A percentile compares a stretch with the other conserved stretches of the same genome.
These are phyloP conservation scores for Hippocampus barbouri DNA, from an alignment of 2,113 vertebrate species.

Conservation along the genomic window DNA sequence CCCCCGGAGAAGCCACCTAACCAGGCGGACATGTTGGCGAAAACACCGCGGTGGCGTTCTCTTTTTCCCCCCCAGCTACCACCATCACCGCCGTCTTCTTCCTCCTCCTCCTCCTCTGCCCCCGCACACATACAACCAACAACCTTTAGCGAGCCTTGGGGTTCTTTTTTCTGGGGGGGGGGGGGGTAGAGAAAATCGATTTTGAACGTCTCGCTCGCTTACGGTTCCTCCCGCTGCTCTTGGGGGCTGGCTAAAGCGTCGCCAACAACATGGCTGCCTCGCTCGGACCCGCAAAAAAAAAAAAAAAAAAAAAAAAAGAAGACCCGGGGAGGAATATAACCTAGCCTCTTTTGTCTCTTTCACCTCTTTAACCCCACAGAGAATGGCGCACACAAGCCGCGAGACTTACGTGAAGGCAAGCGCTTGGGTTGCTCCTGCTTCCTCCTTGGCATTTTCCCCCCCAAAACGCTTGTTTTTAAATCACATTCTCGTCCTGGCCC, in stretches of 20 bases:
- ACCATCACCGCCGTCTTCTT: constrained; percentile 60
- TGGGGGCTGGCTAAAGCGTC: constrained; percentile 33
- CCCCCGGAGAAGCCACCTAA: constrained; percentile 68
- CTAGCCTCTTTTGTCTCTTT: constrained; percentile 84
- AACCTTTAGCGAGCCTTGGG: constrained; percentile 72
- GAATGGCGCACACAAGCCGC: constrained; percentile 77
- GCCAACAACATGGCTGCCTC: constrained; percentile 99
- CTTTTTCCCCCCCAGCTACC: constrained; percentile 24
- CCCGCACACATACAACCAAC: constrained; percentile 74
- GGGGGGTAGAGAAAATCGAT: constrained; percentile 73
- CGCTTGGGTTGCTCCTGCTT: constrained; percentile 99
- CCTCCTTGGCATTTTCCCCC: constrained; percentile 99
- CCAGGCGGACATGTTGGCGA: constrained; percentile 68
- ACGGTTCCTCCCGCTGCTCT: constrained; percentile 57
- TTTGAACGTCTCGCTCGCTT: constrained; percentile 62
- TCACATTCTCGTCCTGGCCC: constrained; percentile 95
- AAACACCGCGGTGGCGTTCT: constrained; percentile 66
- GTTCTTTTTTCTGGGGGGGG: constrained; percentile 20
- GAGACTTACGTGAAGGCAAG: constrained; percentile 98
- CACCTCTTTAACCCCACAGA: constrained; percentile 94
- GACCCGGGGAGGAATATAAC: constrained; percentile 46
- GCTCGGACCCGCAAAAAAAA: constrained; percentile 80
- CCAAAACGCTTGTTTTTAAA: constrained; percentile 62
- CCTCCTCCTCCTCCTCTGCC: constrained; percentile 31
- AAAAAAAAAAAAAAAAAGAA: constrained; percentile 82